Conservation (phyloP, 2,113 vertebrate genomes). For the Podocnemis expansa region DNA sequence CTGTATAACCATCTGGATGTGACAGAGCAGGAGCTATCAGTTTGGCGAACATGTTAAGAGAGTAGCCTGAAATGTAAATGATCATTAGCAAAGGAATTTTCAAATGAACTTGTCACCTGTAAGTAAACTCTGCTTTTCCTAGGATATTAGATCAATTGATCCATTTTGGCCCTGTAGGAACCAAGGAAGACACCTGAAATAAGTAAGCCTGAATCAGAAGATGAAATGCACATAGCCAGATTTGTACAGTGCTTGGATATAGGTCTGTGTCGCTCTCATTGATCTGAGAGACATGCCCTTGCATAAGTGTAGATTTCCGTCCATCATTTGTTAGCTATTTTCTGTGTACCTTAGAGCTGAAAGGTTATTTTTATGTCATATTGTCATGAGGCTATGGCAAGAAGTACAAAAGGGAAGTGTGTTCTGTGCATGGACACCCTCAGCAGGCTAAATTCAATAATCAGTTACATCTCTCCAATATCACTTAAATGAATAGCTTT, state of each 20-base stretch:
- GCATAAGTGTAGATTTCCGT: background rate
- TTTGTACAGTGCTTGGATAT: background rate
- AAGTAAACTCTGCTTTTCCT: background rate
- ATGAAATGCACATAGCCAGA: background rate
- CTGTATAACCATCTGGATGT: background rate
- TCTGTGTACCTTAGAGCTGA: background rate
- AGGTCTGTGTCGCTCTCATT: background rate
- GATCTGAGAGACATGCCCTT: background rate
- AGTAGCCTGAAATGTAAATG: background rate
- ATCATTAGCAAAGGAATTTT: background rate
- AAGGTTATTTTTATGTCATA: background rate
- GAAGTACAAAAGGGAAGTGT: background rate
- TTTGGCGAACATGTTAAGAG: background rate
- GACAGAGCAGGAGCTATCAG: background rate
- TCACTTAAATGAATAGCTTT: background rate
- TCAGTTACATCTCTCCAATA: background rate
- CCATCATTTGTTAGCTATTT: background rate
- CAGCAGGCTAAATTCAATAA: background rate
- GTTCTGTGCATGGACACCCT: background rate
- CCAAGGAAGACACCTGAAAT: background rate
- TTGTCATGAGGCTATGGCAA: background rate
- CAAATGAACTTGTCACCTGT: background rate
- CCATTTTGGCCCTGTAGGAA: background rate
- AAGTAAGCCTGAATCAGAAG: background rate
- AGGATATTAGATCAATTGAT: background rate